Base-by-base conservation (phyloP, 2,888 invertebrate species). In the Spisula subtruncata region DNA sequence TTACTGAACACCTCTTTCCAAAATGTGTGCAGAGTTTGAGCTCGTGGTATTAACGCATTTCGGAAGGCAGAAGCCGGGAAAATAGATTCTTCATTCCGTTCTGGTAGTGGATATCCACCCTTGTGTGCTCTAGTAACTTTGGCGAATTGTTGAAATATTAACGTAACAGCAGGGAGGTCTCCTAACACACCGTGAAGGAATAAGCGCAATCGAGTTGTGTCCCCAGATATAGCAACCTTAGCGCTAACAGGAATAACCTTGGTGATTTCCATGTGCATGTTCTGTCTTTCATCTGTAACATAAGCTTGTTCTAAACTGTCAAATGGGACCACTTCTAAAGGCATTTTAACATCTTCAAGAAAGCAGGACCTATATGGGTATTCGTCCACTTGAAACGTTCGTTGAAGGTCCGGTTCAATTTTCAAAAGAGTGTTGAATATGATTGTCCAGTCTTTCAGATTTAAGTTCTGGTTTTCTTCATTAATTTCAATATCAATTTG, bases 401-500 rank as follows among this genome's bases (percentile, higher is more conserved):
- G 86, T 8, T 89, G 86, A 18, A 92, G 83, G 18, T 89, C 92
- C 18, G 89, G 86, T 54, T 89, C 85, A 16, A 75, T 82, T 41
- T 51, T 86, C 41, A 89, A n/a, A 0, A 90, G 14, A 56, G 87
- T 85, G 16, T 83, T 81, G 16, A 93, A 82, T n/a, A 89, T 79
- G 20, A 32, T 35, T 54, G 29, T 82, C 91, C 90, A 91, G 5
- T 88, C 82, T 20, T 60, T 20, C 20, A 60, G 25, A 16, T 82
- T 60, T 54, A 60, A 46, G 20, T 56, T 46, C 12, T 87, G n/a
- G 16, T 84, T 71, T 8, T 84, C 16, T 16, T 88, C 88, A 46
- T 48, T 60, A 8, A 91, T 81, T 79, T 91, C 91, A 41, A 84
- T 82, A 51, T 89, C 89, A 14, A 81, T 80, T 35, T 86, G 86